Evolutionary conservation across 2,113 vertebrate genomes (phyloP).

Genomic region (Megalops atlanticus): DNA sequence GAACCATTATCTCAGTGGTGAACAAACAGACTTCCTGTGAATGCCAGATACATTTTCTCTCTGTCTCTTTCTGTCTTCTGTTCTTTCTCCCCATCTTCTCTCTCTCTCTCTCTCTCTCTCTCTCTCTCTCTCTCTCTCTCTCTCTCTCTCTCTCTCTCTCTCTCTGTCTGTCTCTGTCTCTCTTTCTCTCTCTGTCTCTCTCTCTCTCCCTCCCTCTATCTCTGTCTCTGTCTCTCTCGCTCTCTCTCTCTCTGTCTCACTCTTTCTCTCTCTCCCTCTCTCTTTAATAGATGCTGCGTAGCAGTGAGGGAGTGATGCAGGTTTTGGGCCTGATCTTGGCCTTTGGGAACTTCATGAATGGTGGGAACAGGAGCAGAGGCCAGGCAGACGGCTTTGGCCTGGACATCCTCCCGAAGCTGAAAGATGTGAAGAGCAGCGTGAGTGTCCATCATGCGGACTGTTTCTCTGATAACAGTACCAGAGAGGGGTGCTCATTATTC

Average conservation of each 20-base stretch:
- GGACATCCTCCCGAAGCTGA: constrained; percentile 94
- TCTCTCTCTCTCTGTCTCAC: constrained; percentile 33
- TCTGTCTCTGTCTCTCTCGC: constrained; percentile 18
- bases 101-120: not conserved
- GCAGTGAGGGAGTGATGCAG: constrained; percentile 76
- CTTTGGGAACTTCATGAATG: constrained; percentile 97
- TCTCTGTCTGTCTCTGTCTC: not conserved
- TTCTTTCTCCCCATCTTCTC: too few relatives aligned
- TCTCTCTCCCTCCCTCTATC: constrained; percentile 7
- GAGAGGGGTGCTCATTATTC: too few relatives aligned
- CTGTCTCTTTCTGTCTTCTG: not conserved
- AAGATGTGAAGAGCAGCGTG: constrained; percentile 97
- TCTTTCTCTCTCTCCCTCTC: constrained; percentile 30
- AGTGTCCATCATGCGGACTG: constrained; percentile 57
- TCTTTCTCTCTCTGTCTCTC: not conserved
- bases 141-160: not conserved
- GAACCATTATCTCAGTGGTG: too few relatives aligned
- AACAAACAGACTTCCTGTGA: not conserved
- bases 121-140: not conserved
- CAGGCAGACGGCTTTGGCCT: constrained; percentile 93
- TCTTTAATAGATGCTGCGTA: constrained; percentile 79
- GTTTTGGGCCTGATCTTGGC: constrained; percentile 89
- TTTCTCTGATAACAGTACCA: not conserved
- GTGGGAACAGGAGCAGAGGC: constrained; percentile 89
- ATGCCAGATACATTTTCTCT: not conserved